Base-by-base conservation (phyloP, 64 coral and sea anemone genomes). In the Dendrophyllia cribrosa region DNA sequence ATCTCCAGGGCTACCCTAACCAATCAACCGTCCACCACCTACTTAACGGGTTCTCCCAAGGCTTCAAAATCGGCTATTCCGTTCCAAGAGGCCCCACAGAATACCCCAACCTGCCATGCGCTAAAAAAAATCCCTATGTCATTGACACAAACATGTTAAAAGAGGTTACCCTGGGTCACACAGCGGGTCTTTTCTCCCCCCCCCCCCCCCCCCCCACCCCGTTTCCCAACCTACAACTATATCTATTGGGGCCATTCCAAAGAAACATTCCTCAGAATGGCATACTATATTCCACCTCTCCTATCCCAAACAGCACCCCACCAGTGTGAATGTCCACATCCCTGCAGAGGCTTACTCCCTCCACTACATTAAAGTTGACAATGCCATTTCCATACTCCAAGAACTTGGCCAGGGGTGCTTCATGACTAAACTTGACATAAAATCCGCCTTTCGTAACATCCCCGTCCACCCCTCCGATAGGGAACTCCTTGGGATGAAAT, bases 261-360 rank as follows among this genome's bases (percentile, higher is more conserved):
- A 89, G 23, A 89, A 89, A 55, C 70, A 89, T 48, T 89, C 87
- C 12, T 47, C 56, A 7, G 72, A 89, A 19, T 89, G 87, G 87
- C n/a, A 58, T 13, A 89, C 74, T 1, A 89, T 89, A 16, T 89
- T 77, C 46, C 87, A 89, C 9, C 68, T 72, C 7, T 72, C 84
- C 47, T 72, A 60, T 52, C 56, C 58, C 17, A 65, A 83, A 65
- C 22, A 59, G 6, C 17, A n/a, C 1, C n/a, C 7, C 43, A 74
- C 17, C 50, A 88, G 85, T 49, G 49, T 88, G 7, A 87, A 72
- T 45, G 85, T 46, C 34, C 24, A 58, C 23, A 88, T 88, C 34
- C 48, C 66, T 3, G 8, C 44, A 3, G 43, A 70, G 19, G 46
- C 46, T 53, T 88, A 64, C 23, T 83, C 79, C 8, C 58, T 83